A percentile compares a stretch with the other conserved stretches of the same genome.
phyloP scores from a whole-genome alignment of 1,140 invertebrate species.

The Eumaeus atala region DNA sequence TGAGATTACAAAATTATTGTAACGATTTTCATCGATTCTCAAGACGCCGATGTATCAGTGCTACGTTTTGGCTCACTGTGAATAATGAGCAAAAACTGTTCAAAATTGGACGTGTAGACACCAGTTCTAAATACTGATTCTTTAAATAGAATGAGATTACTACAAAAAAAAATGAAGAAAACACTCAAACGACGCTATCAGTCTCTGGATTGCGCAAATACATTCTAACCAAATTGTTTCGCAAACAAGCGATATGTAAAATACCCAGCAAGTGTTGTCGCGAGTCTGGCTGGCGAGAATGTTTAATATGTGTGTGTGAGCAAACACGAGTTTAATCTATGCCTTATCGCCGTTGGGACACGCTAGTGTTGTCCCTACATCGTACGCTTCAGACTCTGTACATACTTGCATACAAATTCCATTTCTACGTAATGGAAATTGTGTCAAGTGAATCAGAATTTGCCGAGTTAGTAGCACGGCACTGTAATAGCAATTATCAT shows the following conservation, averaged over 20 bases:
- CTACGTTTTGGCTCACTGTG: too few relatives aligned
- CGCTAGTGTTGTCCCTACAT: constrained; percentile 26
- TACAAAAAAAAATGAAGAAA: constrained; percentile 11
- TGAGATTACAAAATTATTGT: too few relatives aligned
- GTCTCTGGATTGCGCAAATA: constrained; percentile 27
- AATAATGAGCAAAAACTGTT: too few relatives aligned
- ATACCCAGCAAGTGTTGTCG: constrained; percentile 48
- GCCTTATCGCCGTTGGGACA: constrained; percentile 49
- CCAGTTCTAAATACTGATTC: not conserved
- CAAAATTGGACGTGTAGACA: too few relatives aligned
- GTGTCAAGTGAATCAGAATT: constrained; percentile 39
- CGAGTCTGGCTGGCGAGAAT: constrained; percentile 50
- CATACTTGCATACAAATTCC: not conserved
- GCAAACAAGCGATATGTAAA: constrained; percentile 61
- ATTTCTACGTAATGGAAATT: constrained; percentile 28
- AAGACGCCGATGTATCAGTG: too few relatives aligned
- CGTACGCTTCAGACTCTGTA: constrained; percentile 20
- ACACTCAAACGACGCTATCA: constrained; percentile 25
- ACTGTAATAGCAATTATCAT: constrained; percentile 15
- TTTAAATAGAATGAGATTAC: not conserved
- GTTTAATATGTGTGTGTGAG: constrained; percentile 62
- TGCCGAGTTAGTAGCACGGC: constrained; percentile 29
- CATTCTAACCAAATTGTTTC: constrained; percentile 52
- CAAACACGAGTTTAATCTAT: constrained; percentile 65
- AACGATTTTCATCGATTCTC: too few relatives aligned